Evolutionary conservation across 2,113 vertebrate genomes (phyloP).

Genomic region (Pungitius pungitius): DNA sequence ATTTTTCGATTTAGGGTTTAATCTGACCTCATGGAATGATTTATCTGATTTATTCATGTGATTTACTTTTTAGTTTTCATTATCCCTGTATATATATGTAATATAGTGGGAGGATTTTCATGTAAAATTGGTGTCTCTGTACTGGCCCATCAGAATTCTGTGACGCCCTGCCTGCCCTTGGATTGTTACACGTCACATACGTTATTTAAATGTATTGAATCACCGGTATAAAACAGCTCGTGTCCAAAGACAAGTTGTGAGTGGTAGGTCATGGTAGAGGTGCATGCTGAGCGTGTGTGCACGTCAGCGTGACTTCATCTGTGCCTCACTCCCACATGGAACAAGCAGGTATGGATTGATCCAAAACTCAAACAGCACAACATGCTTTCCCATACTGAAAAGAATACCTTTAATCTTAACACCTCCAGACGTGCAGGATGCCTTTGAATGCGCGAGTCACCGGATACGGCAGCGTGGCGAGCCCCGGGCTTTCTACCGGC

Average conservation of each 20-base stretch:
- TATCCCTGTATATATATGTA: background rate
- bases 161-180: background rate
- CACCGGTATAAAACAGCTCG: constrained; percentile 25
- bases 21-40: background rate
- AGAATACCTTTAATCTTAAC: background rate
- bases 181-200: background rate
- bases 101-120: background rate
- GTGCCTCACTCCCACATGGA: background rate
- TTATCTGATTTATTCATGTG: background rate
- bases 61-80: background rate
- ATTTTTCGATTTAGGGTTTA: background rate
- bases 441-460: constrained; percentile 67
- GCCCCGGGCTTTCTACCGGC: constrained; percentile 6
- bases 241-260: fast-evolving
- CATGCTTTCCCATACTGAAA: background rate
- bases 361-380: background rate
- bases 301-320: background rate
- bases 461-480: constrained; percentile 56
- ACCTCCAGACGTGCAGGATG: constrained; percentile 63
- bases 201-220: background rate
- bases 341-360: background rate
- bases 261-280: background rate
- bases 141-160: background rate
- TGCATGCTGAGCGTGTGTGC: background rate
- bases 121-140: background rate